Conservation (phyloP, 2,888 invertebrate species). For the Fragum whitleyi region DNA sequence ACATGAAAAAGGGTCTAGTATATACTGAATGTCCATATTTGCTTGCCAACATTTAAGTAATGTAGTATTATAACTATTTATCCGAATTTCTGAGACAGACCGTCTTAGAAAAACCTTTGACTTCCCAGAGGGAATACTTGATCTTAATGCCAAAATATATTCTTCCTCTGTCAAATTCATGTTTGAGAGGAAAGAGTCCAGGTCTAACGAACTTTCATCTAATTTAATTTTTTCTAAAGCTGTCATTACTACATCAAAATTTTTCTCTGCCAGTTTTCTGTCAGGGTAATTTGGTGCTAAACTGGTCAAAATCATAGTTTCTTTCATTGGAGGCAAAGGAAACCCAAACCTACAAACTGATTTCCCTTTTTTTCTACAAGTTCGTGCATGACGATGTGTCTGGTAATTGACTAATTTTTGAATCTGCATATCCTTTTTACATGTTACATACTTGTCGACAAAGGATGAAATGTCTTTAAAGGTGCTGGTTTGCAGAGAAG, state of each 20-base stretch:
- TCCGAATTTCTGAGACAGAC: conserved; percentile 17
- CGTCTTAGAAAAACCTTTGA: background rate
- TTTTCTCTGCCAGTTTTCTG: background rate
- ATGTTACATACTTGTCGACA: conserved; percentile 31
- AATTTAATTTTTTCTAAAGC: conserved; percentile 14
- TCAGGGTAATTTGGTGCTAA: conserved; percentile 22
- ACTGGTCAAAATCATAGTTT: conserved; percentile 32
- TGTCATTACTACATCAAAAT: conserved; percentile 15
- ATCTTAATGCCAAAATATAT: conserved; percentile 18
- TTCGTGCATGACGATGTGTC: conserved; percentile 35
- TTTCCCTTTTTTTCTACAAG: conserved; percentile 35
- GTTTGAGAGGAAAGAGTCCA: conserved; percentile 5
- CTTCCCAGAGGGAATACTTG: conserved; percentile 2
- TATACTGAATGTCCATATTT: conserved; percentile 65
- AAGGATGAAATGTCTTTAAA: conserved; percentile 12
- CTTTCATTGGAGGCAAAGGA: conserved; percentile 46
- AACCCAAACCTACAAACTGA: conserved; percentile 46
- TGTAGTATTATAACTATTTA: conserved; percentile 62
- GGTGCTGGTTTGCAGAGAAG: background rate
- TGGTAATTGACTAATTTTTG: conserved; percentile 36
- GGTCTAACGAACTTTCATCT: background rate
- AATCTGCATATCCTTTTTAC: conserved; percentile 11
- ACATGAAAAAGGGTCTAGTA: conserved; percentile 62
- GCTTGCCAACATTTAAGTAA: conserved; percentile 57
- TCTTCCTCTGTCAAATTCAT: conserved; percentile 8